Conservation (phyloP, 1,140 invertebrate species). For the Heliconius nattereri region DNA sequence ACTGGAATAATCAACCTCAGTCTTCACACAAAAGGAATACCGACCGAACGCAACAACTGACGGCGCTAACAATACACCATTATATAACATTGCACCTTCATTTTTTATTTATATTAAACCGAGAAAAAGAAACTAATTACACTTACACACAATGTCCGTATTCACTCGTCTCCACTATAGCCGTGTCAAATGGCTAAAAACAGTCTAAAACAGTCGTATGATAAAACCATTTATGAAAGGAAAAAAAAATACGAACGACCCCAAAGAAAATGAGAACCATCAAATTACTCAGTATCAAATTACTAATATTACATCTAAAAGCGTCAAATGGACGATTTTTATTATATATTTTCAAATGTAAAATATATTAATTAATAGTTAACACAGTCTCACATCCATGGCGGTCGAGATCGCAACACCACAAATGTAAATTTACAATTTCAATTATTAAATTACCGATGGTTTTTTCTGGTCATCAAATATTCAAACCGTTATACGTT, state of each 20-base stretch:
- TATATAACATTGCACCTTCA: slow-evolving; percentile 79
- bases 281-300: not conserved
- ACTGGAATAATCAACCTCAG: slow-evolving; percentile 80
- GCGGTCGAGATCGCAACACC: not conserved
- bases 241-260: not conserved
- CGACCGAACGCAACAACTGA: slow-evolving; percentile 65
- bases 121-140: slow-evolving; percentile 49
- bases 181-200: slow-evolving; percentile 7
- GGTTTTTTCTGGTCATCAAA: not conserved
- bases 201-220: not conserved
- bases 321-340: slow-evolving; percentile 9
- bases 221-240: not conserved
- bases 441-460: not conserved
- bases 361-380: not conserved
- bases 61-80: slow-evolving; percentile 64
- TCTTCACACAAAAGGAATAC: slow-evolving; percentile 75
- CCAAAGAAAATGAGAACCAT: not conserved
- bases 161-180: slow-evolving; percentile 26
- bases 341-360: slow-evolving; percentile 4
- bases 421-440: slow-evolving; percentile 1
- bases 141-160: slow-evolving; percentile 47
- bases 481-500: not conserved
- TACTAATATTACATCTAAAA: slow-evolving; percentile 8
- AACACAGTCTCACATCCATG: not conserved
- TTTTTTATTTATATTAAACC: slow-evolving; percentile 63